A percentile compares a stretch with the other conserved stretches of the same genome.
These are phyloP conservation scores for Palythoa heliodiscus DNA, from an alignment of 92 coral and sea anemone genomes.

Conservation along the genomic window DNA sequence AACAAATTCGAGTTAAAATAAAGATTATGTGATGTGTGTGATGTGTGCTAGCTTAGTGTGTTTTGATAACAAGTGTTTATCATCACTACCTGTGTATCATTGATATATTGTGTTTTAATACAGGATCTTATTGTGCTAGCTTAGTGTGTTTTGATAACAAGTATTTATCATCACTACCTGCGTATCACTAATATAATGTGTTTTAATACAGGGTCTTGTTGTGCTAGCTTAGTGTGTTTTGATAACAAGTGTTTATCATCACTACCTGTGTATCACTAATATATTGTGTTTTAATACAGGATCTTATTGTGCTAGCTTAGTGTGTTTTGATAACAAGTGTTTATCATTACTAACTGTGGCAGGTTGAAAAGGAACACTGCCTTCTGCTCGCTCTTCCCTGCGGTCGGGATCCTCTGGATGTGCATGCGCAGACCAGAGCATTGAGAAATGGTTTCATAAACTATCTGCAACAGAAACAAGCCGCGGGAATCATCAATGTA, in stretches of 20 bases:
- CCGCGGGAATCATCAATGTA: constrained; percentile 96
- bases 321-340: neutral
- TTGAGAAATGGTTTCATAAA: constrained; percentile 93
- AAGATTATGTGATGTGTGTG: too few species aligned
- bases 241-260: neutral
- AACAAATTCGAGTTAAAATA: too few species aligned
- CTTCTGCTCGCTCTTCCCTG: constrained; percentile 90
- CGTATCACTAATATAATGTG: too few species aligned
- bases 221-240: too few species aligned
- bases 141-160: too few species aligned
- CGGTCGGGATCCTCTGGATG: constrained; percentile 98
- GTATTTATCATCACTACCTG: neutral
- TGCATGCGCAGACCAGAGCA: constrained; percentile 95
- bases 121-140: too few species aligned
- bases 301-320: too few species aligned
- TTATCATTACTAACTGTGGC: neutral
- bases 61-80: neutral
- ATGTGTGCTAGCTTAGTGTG: too few species aligned
- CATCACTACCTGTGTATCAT: neutral
- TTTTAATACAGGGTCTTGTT: too few species aligned
- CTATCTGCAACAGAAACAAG: constrained; percentile 95
- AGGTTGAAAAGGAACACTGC: constrained; percentile 91
- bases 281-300: too few species aligned
- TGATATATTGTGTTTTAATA: too few species aligned
- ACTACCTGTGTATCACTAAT: neutral